Base-by-base conservation (phyloP, 2,888 invertebrate species). In the Chirona hameri region DNA sequence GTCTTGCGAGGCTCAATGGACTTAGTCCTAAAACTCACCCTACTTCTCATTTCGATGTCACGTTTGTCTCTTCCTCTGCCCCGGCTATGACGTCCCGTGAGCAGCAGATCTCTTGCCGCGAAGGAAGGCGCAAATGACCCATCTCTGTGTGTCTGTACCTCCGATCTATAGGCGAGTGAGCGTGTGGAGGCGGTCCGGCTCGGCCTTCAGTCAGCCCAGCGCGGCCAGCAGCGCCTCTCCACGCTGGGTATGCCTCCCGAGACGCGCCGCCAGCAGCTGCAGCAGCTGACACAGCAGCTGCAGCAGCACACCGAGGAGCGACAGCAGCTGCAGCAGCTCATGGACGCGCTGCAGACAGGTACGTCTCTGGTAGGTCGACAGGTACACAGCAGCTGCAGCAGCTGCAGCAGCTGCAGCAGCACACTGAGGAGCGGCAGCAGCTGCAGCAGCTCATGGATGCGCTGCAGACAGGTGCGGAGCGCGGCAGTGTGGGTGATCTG, bases 211-310 rank as follows among this genome's bases (percentile, higher is more conserved):
- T 92, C 91, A 86, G 94, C 93, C 27, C 95, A 95, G 0, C 91
- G 92, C 82, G 88, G 92, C 24, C 90, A 96, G 82, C 91, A 93
- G 85, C 92, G 93, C 72, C 91, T 95, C 60, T 92, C 93, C 85
- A 92, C 93, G 65, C 92, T 93, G 85, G 92, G 92, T 83, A 91
- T 93, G 15, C 92, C 93, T 7, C 96, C 96, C 0, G 94, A 95
- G 88, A 94, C 95, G 86, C 91, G 93, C 86, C 93, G 95, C 0
- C 90, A 90, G 46, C 94, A 93, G 88, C 93, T 93, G 0, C 92
- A 94, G 87, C 90, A 91, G 0, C 89, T 97, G 79, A 93, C 94
- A 87, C 91, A 91, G 84, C 91, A 95, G 76, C 76, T 76, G 76
- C 76, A 76, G 76, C 76, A 7, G 76, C 76, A 46, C 39, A 24